Evolutionary conservation across 2,113 vertebrate genomes (phyloP).

Genomic region (Geococcyx californianus): DNA sequence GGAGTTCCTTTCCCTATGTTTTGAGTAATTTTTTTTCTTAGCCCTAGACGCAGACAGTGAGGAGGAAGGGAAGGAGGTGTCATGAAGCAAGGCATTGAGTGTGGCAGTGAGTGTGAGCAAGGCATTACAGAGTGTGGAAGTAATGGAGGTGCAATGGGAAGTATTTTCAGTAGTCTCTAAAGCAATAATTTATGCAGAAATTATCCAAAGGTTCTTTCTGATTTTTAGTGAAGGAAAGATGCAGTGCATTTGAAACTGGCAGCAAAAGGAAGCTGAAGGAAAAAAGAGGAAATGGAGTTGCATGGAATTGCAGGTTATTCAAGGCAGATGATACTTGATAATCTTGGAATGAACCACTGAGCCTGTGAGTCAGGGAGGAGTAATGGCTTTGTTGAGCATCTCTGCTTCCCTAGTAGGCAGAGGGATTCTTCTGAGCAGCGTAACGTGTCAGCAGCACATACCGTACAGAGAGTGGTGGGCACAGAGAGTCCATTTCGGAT

Average conservation of each 20-base stretch:
- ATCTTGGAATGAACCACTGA: neutral
- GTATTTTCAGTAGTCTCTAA: neutral
- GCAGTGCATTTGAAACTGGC: neutral
- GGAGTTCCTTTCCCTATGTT: neutral
- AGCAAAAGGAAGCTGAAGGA: neutral
- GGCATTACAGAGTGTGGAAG: neutral
- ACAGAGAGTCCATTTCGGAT: neutral
- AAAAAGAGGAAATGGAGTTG: neutral
- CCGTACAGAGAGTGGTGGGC: neutral
- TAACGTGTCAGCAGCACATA: neutral
- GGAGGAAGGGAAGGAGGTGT: neutral
- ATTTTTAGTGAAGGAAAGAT: neutral
- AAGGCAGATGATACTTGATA: neutral
- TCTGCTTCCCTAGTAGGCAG: neutral
- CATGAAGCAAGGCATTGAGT: neutral
- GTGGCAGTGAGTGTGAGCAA: no score
- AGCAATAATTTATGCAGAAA: neutral
- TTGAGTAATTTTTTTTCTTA: neutral
- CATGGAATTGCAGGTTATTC: neutral
- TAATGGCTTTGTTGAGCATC: neutral
- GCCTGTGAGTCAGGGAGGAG: neutral
- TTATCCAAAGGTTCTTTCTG: neutral
- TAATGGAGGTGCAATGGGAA: neutral
- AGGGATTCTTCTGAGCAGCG: neutral
- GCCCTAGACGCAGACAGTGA: neutral